Base-by-base conservation (phyloP, 2,888 invertebrate species). In the Parnassius glacialis region DNA sequence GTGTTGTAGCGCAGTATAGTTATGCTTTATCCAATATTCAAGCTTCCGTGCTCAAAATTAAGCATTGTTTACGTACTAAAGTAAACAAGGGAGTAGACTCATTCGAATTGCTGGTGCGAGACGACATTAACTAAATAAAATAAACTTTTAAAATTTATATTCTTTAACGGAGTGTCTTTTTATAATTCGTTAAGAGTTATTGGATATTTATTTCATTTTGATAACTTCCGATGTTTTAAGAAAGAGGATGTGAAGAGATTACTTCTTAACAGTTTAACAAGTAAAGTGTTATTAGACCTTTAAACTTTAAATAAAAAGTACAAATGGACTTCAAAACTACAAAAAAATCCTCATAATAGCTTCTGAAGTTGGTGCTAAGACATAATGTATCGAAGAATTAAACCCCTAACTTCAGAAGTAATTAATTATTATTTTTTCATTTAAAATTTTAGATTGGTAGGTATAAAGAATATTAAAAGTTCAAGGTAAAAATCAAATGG, bases 131-230 rank as follows among this genome's bases (percentile, higher is more conserved):
- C 64, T 67, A 73, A 73, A 69, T 60, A 72, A 75, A 74, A 74
- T 67, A 74, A 74, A 74, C 73, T 70, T 68, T 56, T 67, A 56
- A 68, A 70, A 74, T 72, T 73, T 68, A 73, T 70, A 67, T 70
- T 69, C 66, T 61, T 64, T 66, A 66, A 65, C 62, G 34, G 5
- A 48, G 66, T 51, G 42, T 60, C 64, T 68, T 65, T 68, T 67
- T 66, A 69, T 67, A 65, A 68, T 56, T 64, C 34, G 62, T 62
- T 66, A 52, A 68, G 61, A 65, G 71, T 68, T 67, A 68, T 70
- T 58, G 64, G 66, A 62, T 63, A 52, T 64, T 64, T 63, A 62
- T 64, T 55, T 52, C 50, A 59, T 62, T 64, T 70, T 70, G 65
- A 71, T 60, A 64, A 44, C 65, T 41, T 52, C 41, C 42, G 16